Conservation (phyloP, 2,113 vertebrate species). For the Pterocles orientalis region DNA sequence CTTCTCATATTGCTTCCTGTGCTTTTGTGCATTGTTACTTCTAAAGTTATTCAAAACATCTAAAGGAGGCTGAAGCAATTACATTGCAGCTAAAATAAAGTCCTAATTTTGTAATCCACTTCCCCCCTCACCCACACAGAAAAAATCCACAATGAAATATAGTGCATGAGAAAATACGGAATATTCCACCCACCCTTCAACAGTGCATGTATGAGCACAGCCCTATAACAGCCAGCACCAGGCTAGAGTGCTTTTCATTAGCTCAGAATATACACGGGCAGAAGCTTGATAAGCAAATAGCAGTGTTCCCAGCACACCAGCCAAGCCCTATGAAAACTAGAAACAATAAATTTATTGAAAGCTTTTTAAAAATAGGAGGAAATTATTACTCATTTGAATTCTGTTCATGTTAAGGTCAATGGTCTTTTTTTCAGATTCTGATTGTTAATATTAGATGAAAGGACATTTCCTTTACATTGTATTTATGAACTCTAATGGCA, state of each 20-base stretch:
- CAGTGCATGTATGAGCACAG: slow-evolving; percentile 46
- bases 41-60: slow-evolving; percentile 63
- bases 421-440: slow-evolving; percentile 60
- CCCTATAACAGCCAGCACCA: slow-evolving; percentile 39
- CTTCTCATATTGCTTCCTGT: slow-evolving; percentile 68
- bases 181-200: slow-evolving; percentile 58
- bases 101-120: slow-evolving; percentile 65
- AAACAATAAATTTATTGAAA: slow-evolving; percentile 75
- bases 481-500: slow-evolving; percentile 66
- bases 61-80: slow-evolving; percentile 69
- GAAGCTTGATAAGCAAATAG: slow-evolving; percentile 63
- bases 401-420: slow-evolving; percentile 70
- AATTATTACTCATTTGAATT: slow-evolving; percentile 77
- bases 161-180: slow-evolving; percentile 68
- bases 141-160: slow-evolving; percentile 63
- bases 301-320: slow-evolving; percentile 65
- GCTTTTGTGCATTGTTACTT: slow-evolving; percentile 70
- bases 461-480: slow-evolving; percentile 78
- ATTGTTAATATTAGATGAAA: slow-evolving; percentile 79
- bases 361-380: slow-evolving; percentile 74
- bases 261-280: slow-evolving; percentile 35
- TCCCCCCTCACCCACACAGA: slow-evolving; percentile 63
- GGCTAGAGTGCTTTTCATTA: slow-evolving; percentile 36
- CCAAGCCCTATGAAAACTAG: slow-evolving; percentile 61
- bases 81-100: slow-evolving; percentile 55